A percentile compares a stretch with the other conserved stretches of the same genome.
These are phyloP conservation scores for Trachelipus rathkii DNA, from an alignment of 1,140 invertebrate species.

Conservation along the genomic window DNA sequence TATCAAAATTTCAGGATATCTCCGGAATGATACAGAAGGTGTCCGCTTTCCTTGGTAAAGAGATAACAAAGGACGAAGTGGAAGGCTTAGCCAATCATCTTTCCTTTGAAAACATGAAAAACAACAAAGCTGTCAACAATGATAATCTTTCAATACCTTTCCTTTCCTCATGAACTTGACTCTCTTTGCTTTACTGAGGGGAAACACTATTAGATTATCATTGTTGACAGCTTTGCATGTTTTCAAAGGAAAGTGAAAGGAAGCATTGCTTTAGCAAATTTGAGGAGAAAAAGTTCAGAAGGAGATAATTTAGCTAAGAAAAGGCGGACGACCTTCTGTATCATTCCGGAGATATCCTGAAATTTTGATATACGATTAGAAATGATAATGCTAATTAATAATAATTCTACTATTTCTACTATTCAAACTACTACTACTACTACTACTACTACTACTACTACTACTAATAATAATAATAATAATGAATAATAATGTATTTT, in stretches of 20 bases:
- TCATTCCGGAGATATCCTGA: constrained; percentile 21
- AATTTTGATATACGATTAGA: background rate
- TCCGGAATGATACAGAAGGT: constrained; percentile 8
- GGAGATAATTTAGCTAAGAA: constrained; percentile 20
- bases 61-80: background rate
- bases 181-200: background rate
- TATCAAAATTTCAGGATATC: constrained; percentile 14
- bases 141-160: too few species aligned
- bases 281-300: constrained; percentile 23
- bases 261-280: background rate
- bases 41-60: constrained; percentile 16
- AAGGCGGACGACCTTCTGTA: background rate
- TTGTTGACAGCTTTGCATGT: constrained; percentile 21
- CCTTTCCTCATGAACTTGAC: constrained; percentile 26
- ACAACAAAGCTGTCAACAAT: constrained; percentile 24
- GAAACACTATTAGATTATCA: background rate
- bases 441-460: too few species aligned
- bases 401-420: too few species aligned
- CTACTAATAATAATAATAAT: too few species aligned
- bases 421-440: too few species aligned
- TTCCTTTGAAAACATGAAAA: constrained; percentile 27
- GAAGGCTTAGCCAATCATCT: constrained; percentile 14
- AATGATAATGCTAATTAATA: too few species aligned
- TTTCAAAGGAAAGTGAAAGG: constrained; percentile 30
- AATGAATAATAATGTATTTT: too few species aligned